Conservation (phyloP, 2,797 vertebrate genomes). For the Uromys caudimaculatus region DNA sequence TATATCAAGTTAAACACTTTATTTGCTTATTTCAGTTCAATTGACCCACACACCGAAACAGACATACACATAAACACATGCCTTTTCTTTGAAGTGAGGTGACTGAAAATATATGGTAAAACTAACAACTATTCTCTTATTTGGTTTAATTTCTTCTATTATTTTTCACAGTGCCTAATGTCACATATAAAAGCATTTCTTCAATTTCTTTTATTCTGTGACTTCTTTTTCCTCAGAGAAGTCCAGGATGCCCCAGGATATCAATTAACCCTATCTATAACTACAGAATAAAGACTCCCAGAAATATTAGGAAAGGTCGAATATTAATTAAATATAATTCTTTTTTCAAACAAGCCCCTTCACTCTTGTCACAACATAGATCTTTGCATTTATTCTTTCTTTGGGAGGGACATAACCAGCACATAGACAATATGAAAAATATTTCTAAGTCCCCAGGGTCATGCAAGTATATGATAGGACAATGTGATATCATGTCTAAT, state of each 20-base stretch:
- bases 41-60: too few species aligned
- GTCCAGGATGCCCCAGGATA: conserved; percentile 41
- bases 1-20: conserved; percentile 20
- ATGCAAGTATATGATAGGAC: conserved; percentile 1
- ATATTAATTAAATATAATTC: conserved; percentile 40
- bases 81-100: background rate
- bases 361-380: background rate
- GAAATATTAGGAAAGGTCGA: conserved; percentile 31
- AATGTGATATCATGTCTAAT: background rate
- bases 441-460: conserved; percentile 25
- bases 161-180: conserved; percentile 30
- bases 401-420: background rate
- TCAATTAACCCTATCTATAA: conserved; percentile 57
- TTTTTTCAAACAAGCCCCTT: conserved; percentile 21
- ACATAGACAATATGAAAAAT: background rate
- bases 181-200: conserved; percentile 31
- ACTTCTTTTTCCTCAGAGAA: conserved; percentile 49
- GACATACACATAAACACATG: background rate
- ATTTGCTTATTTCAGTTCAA: conserved; percentile 53
- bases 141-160: conserved; percentile 5
- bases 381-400: conserved; percentile 20
- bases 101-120: conserved; percentile 16
- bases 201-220: conserved; percentile 50
- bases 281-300: conserved; percentile 33
- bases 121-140: background rate